Base-by-base conservation (phyloP, 2,888 invertebrate species). In the Achlya flavicornis region DNA sequence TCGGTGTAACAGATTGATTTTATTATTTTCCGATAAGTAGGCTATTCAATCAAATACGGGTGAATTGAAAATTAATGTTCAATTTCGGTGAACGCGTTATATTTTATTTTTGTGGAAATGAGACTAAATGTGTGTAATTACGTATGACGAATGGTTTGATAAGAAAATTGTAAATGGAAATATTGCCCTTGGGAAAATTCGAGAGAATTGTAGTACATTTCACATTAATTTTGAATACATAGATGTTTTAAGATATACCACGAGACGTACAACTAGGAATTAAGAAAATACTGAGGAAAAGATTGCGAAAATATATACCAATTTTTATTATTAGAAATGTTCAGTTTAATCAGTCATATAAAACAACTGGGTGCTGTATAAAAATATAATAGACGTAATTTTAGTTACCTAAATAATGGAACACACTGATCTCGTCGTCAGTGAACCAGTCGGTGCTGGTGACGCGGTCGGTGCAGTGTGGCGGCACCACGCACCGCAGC, bases 371-470 rank as follows among this genome's bases (percentile, higher is more conserved):
- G 7, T 35, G 7, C 35, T 35, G 35, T 35, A 35, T 26, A 35
- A 35, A 35, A 35, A 35, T 35, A 35, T 35, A 4, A 3, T 35
- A 4, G 35, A 35, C 26, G 26, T 26, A 3, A 35, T 7, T 12
- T 12, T 32, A 38, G 68, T 79, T 78, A 92, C 93, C 91, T 83
- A 91, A 83, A 76, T 90, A 87, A 67, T 85, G 86, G 53, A 90
- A 78, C 80, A 97, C 96, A 90, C 96, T 97, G 92, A 96, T 95
- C 76, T 95, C 95, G 64, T 96, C 96, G 77, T 97, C 97, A 86
- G 97, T 97, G 70, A 97, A 95, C 98, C 98, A 99, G 63, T 98
- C 97, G 43, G 98, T 98, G 69, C 96, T 96, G 92, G 96, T 96
- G 78, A 98, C 97, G 86, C 97, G 97, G 79, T 98, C 98, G 72